Evolutionary conservation across 2,113 vertebrate species (phyloP), one percentile per base, ranked within the genome.

Genomic region (Seriola quinqueradiata): DNA sequence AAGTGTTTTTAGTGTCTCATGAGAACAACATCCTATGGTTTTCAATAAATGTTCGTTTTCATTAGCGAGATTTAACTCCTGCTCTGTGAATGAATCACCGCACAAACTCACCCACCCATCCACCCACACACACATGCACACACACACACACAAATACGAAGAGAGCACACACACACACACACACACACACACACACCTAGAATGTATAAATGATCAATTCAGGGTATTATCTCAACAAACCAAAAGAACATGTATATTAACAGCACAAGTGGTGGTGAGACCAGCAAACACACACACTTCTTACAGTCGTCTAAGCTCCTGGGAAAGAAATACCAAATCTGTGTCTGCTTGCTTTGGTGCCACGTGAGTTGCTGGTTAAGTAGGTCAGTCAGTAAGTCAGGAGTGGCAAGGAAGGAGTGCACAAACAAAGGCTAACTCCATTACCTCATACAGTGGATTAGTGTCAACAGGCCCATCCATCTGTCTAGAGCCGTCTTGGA

Each of bases 321-420:
- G 79, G 84, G 86, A 93, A 91, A 66, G 17, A 66, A 72, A 76
- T 50, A 38, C 25, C 11, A 50, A 78, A 46, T 75, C 55, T 44
- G 75, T 50, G 67, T 52, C 52, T 21, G 64, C 38, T 85, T 71
- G 70, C 17, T 77, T 25, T 59, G 66, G 77, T 83, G 90, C 91
- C 92, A 94, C 89, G 91, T 94, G 92, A 93, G 84, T 77, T 54
- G 65, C 17, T 69, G 80, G 86, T 85, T 91, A 93, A 93, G 92
- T 93, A 93, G 93, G 92, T 89, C 92, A 93, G 92, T 92, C 87
- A 91, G 87, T 89, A 92, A 90, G 89, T 92, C 89, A 92, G 92
- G 90, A 91, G 92, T 88, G 89, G 89, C 89, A 89, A 86, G 58
- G 83, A 85, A 76, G 79, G 75, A 90, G 88, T 44, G 82, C 85